Base-by-base conservation (phyloP, 2,797 vertebrate genomes). In the Channa striata region DNA sequence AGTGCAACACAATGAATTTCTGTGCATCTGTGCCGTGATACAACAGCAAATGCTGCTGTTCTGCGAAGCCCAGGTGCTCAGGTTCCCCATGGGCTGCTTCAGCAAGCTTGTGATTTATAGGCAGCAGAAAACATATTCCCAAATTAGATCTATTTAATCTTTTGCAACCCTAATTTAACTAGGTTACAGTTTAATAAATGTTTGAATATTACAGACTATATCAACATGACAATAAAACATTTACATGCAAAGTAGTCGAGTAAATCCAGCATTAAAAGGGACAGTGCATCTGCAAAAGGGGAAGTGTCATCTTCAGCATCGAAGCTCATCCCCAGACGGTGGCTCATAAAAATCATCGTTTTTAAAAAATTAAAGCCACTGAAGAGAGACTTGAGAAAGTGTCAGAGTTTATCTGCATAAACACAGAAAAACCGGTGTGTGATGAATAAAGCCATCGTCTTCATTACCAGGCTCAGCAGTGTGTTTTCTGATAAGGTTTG, bases 11-110 rank as follows among this genome's bases (percentile, higher is more conserved):
- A 9, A 8, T 53, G 40, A 53, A 43, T 68, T 21, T 19, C 8
- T 20, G 49, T 49, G 72, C 68, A 52, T 78, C 63, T 56, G 63
- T 37, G 57, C 1, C 1, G 3, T 33, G 30, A 52, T 43, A 20
- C 12, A 50, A 62, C 60, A 23, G 3, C 39, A 30, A 33, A 56
- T 10, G n/a, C 20, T 5, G 33, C 16, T 9, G 52, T 8, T 10
- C 30, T 59, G 12, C 20, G 36, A 48, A 23, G 30, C 11, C 14
- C 11, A 51, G 25, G 25, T 30, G 23, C n/a, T 47, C 40, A 13
- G 21, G 5, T 25, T 51, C 13, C 57, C 48, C 20, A 5, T 11
- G 3, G 11, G 36, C 54, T 54, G 42, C 40, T 47, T 46, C 63
- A 67, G 67, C 33, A 57, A 36, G 16, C 12, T 19, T 20, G 11